Conservation (phyloP, 2,797 vertebrate species). For the Mormyrops attenuatus region DNA sequence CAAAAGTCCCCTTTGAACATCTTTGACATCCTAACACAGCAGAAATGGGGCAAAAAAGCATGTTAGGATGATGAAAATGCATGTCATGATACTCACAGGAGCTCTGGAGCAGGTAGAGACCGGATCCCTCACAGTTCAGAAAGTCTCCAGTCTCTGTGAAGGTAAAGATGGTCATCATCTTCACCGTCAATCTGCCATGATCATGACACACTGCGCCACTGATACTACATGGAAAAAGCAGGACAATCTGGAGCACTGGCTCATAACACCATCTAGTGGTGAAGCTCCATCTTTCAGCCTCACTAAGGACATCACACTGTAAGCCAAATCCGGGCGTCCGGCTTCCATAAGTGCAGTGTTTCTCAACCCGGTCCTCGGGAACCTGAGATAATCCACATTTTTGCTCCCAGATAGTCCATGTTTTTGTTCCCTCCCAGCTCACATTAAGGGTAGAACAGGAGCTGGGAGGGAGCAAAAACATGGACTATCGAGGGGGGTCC, state of each 20-base stretch:
- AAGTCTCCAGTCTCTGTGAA: conserved; percentile 86
- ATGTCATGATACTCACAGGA: conserved; percentile 79
- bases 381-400: neutral
- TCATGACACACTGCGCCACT: neutral
- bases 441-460: neutral
- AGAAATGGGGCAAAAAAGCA: neutral
- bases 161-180: conserved; percentile 16
- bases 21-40: neutral
- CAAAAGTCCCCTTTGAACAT: neutral
- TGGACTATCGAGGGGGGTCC: neutral
- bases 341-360: neutral
- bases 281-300: neutral
- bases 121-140: conserved; percentile 94
- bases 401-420: neutral
- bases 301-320: neutral
- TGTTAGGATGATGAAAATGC: neutral
- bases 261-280: neutral
- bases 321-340: neutral
- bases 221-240: neutral
- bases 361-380: neutral
- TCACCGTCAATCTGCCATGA: neutral
- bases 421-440: neutral
- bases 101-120: conserved; percentile 92
- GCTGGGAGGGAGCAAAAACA: too few relatives aligned
- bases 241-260: neutral